Base-by-base conservation (phyloP, 1,140 invertebrate genomes). In the Drosophila trapezifrons region DNA sequence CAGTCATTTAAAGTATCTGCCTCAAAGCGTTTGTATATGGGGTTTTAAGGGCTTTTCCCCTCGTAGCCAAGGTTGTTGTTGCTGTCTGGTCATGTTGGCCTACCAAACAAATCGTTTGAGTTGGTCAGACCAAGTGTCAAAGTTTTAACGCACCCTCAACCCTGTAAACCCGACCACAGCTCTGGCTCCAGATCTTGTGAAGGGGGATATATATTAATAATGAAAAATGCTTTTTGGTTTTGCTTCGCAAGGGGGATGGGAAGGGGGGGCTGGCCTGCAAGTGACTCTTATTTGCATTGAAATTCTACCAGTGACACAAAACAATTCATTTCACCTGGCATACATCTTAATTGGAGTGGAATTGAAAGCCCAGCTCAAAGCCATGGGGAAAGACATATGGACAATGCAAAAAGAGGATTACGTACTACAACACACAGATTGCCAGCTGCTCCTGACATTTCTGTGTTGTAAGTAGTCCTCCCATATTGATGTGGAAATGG, bases 71-170 rank as follows among this genome's bases (percentile, higher is more conserved):
- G 18, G 49, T 60, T 81, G 79, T 52, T 81, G 80, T 65, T 75
- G 80, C 62, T 62, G 51, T 46, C 79, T 56, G 69, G 69, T 72
- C 66, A 49, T 83, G 67, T 72, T 76, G 80, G 80, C 58, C 69
- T 77, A 84, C 81, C 81, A 75, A 80, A 75, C 81, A 80, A 84
- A 84, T 85, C 81, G 81, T 77, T 84, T 84, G 77, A 77, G 81
- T 81, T 62, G 81, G 81, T 74, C 74, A 74, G 78, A 64, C 81
- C 83, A 84, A 84, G 81, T 84, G 81, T 83, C 81, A 84, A 84
- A 84, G 81, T 84, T 84, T 84, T 85, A 85, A 65, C 73, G 74
- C 69, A 58, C 37, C 57, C 59, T 42, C 57, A 63, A 51, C 49
- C 38, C 56, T 43, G 38, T 25, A 57, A 46, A 25, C 20, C 42